Conservation (phyloP, 2,797 vertebrate genomes). For the Myotis vivesi region DNA sequence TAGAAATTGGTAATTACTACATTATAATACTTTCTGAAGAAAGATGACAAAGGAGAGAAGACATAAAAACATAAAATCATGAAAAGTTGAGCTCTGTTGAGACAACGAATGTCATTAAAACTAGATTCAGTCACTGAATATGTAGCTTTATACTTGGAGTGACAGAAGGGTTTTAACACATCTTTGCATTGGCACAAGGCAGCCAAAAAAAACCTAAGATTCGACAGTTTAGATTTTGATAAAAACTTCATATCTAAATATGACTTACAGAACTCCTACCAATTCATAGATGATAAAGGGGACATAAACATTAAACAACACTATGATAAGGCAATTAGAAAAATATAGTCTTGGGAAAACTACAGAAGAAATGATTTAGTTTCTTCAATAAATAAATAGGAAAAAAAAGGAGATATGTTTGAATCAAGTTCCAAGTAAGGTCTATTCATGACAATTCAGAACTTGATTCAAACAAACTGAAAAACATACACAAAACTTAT, state of each 20-base stretch:
- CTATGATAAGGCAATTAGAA: not conserved
- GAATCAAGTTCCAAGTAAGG: not conserved
- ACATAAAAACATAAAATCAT: slow-evolving; percentile 36
- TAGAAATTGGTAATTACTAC: slow-evolving; percentile 50
- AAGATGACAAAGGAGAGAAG: slow-evolving; percentile 8
- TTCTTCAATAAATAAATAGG: not conserved
- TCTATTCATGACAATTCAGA: not conserved
- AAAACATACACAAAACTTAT: not conserved
- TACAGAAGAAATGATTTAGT: not conserved
- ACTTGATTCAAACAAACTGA: not conserved
- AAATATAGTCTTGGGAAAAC: not conserved
- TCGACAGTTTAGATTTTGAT: not conserved
- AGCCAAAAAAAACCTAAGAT: not conserved
- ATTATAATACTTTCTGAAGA: slow-evolving; percentile 32
- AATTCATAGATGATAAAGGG: not conserved
- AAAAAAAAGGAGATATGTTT: not conserved
- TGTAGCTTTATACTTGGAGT: not conserved
- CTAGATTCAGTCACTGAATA: not conserved
- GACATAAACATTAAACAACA: not conserved
- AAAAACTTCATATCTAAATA: slow-evolving; percentile 4
- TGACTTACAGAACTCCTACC: not conserved
- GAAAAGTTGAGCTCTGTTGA: slow-evolving; percentile 4
- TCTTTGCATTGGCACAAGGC: not conserved
- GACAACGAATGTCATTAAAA: slow-evolving; percentile 21
- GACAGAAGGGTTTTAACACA: not conserved